Evolutionary conservation across 2,113 vertebrate species (phyloP), one percentile per base, ranked within the genome.

Genomic region (Paralichthys olivaceus): DNA sequence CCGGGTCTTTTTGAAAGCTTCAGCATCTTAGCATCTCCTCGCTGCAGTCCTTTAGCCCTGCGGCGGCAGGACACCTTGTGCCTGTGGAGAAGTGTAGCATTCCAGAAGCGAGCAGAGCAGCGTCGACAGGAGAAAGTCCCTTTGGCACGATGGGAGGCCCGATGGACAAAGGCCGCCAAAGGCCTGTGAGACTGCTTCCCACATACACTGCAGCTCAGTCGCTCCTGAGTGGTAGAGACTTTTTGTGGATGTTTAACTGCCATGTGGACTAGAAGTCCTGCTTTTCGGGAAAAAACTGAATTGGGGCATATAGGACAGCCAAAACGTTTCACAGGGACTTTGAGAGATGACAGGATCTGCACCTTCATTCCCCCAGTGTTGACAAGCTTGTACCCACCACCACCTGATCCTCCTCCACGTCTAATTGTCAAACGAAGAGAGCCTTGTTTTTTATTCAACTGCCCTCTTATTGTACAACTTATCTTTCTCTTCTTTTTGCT

Each of bases 111-210:
- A 73, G 88, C 88, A 7, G 91, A 83, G 85, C 94, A 95, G 80
- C 85, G 89, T 55, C 81, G 87, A 81, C 94, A 95, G 81, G 94
- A 94, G 80, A 95, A 95, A 17, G 94, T 92, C 86, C 94, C 93
- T 84, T 84, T 93, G 80, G 92, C 84, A 32, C 93, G 91, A 76
- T 95, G 94, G 70, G 87, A 89, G 66, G 93, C 93, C 84, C 94
- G 91, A 79, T 98, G 97, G 60, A 95, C 95, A 67, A 97, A 96
- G 67, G 96, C 92, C 4, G 92, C 94, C 91, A 97, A 80, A 80
- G 96, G 95, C 68, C 94, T 94, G 85, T 96, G 95, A 89, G 96
- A 98, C 87, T 95, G 96, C 88, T 96, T 96, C 76, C 96, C 97
- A 72, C 97, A 98, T 1, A 96, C 96, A 15, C 93, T 92, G 73